Evolutionary conservation across 1,140 invertebrate genomes (phyloP).

Genomic region (Euglossa dilemma): DNA sequence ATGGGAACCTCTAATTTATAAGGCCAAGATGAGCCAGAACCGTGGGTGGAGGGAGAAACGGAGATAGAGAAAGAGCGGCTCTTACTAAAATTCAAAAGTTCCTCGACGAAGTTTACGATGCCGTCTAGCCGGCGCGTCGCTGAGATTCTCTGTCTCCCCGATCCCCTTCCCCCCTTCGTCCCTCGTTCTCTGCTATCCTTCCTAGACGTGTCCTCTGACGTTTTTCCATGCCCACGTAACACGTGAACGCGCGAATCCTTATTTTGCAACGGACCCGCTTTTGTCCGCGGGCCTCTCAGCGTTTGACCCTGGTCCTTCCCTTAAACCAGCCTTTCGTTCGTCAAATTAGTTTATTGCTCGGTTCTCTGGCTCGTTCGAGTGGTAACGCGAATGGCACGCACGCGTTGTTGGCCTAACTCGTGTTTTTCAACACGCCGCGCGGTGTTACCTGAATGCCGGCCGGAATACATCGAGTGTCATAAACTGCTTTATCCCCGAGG

Average conservation of each 20-base stretch:
- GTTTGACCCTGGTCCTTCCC: background rate
- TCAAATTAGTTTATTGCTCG: too few relatives aligned
- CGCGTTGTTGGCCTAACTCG: too few relatives aligned
- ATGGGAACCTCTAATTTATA: constrained; percentile 75
- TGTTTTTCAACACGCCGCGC: too few relatives aligned
- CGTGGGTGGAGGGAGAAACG: constrained; percentile 41
- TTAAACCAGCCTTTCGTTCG: too few relatives aligned
- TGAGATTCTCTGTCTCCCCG: constrained; percentile 57
- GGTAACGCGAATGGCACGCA: too few relatives aligned
- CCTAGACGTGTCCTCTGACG: constrained; percentile 31
- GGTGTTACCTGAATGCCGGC: background rate
- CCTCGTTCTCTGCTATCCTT: constrained; percentile 35
- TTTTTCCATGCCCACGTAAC: background rate
- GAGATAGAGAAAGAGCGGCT: constrained; percentile 51
- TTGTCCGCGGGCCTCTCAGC: background rate
- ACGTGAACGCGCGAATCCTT: constrained; percentile 11
- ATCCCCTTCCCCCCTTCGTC: background rate
- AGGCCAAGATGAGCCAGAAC: constrained; percentile 49
- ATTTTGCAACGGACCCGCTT: constrained; percentile 5
- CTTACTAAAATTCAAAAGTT: constrained; percentile 80
- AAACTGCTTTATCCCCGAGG: constrained; percentile 20
- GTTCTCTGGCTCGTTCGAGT: too few relatives aligned
- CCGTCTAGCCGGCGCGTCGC: constrained; percentile 78
- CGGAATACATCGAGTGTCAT: constrained; percentile 7
- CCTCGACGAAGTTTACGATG: constrained; percentile 77